Conservation (phyloP, 2,113 vertebrate species). For the Pipa parva region DNA sequence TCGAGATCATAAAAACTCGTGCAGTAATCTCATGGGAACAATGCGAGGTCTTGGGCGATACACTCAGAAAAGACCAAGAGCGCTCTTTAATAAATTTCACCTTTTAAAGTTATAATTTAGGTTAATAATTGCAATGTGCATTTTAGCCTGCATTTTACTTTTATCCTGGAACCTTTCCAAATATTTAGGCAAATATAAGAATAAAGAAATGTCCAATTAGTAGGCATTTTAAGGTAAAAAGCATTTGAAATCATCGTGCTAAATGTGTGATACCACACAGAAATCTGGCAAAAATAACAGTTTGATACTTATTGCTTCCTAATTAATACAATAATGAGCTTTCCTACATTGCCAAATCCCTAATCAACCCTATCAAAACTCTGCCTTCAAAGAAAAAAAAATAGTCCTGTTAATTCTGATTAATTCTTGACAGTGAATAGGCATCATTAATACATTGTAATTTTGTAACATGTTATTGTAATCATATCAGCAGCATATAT, state of each 20-base stretch:
- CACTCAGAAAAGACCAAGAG: too few relatives aligned
- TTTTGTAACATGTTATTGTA: slow-evolving; percentile 79
- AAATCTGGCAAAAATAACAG: slow-evolving; percentile 69
- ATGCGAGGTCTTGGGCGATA: too few relatives aligned
- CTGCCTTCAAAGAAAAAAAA: slow-evolving; percentile 66
- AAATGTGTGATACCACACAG: slow-evolving; percentile 57
- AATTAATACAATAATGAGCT: slow-evolving; percentile 79
- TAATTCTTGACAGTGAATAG: slow-evolving; percentile 74
- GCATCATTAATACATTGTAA: slow-evolving; percentile 77
- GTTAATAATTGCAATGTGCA: too few relatives aligned
- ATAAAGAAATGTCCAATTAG: slow-evolving; percentile 4
- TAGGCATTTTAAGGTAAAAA: slow-evolving; percentile 45
- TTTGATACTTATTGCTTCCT: slow-evolving; percentile 71
- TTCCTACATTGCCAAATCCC: slow-evolving; percentile 71
- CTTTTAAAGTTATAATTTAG: too few relatives aligned
- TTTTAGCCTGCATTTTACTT: too few relatives aligned
- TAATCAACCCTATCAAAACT: slow-evolving; percentile 74
- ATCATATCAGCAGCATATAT: slow-evolving; percentile 75
- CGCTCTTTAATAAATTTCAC: too few relatives aligned
- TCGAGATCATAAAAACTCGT: too few relatives aligned
- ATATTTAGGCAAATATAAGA: too few relatives aligned
- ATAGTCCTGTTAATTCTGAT: slow-evolving; percentile 72
- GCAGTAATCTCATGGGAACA: too few relatives aligned
- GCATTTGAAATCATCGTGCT: slow-evolving; percentile 54
- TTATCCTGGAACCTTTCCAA: too few relatives aligned